These are phyloP conservation scores for Pitta sordida DNA, from an alignment of 2,113 vertebrate genomes.

Conservation along the genomic window DNA sequence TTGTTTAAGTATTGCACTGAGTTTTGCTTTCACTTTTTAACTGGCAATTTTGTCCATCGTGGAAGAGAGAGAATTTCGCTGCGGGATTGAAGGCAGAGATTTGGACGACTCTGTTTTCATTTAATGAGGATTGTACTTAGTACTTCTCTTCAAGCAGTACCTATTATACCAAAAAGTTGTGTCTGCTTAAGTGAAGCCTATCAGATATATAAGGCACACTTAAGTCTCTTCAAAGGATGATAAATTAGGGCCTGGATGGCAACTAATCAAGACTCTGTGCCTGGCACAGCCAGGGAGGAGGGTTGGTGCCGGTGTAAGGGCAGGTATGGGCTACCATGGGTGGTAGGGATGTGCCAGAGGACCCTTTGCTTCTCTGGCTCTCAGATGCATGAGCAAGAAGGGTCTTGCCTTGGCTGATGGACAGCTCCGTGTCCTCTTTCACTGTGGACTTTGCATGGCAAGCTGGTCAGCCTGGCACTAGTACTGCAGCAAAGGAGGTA, in stretches of 20 bases:
- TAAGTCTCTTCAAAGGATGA: not conserved
- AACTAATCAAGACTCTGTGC: not conserved
- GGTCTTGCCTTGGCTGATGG: not conserved
- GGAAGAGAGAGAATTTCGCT: not conserved
- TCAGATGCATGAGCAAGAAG: not conserved
- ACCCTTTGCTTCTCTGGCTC: not conserved
- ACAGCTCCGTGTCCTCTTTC: not conserved
- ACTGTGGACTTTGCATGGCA: not conserved
- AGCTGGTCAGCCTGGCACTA: not conserved
- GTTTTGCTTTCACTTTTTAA: not conserved
- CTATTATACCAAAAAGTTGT: not conserved
- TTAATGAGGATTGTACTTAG: not conserved
- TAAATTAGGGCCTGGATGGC: not conserved
- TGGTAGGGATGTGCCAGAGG: not conserved
- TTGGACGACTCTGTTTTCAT: not conserved
- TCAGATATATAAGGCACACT: not conserved
- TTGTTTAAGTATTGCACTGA: not conserved
- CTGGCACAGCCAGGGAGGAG: not conserved
- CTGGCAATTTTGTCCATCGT: not conserved
- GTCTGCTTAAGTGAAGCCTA: not conserved
- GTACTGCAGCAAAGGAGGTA: not conserved
- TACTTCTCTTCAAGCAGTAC: not conserved
- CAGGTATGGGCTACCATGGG: accelerated
- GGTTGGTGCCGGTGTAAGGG: accelerated
- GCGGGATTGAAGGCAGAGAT: not conserved